Evolutionary conservation across 2,113 vertebrate species (phyloP).

Genomic region (Odontophorus gujanensis): DNA sequence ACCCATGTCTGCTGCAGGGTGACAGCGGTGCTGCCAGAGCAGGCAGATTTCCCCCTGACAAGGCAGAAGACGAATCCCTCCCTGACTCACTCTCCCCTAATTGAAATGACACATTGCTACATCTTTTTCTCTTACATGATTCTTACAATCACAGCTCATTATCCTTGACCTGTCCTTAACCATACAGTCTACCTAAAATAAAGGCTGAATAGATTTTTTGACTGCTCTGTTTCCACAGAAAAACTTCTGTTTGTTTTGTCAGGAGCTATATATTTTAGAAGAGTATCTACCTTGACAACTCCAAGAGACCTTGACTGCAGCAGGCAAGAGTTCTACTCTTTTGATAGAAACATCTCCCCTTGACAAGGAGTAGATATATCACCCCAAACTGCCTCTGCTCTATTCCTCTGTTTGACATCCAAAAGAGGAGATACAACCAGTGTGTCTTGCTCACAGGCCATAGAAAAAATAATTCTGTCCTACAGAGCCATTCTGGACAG

Average conservation of each 20-base stretch:
- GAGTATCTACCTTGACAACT: conserved; percentile 14
- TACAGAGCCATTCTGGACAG: background rate
- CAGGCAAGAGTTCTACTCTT: background rate
- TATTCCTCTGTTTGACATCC: conserved; percentile 1
- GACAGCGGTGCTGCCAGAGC: background rate
- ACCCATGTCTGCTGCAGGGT: fast-evolving
- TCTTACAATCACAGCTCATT: conserved; percentile 33
- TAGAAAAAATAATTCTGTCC: background rate
- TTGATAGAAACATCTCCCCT: conserved; percentile 22
- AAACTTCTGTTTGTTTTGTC: conserved; percentile 16
- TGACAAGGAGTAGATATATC: conserved; percentile 19
- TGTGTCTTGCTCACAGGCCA: background rate
- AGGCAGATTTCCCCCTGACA: background rate
- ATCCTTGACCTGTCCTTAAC: conserved; percentile 40
- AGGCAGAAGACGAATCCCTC: conserved; percentile 15
- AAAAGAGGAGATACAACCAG: background rate
- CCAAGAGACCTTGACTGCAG: conserved; percentile 23
- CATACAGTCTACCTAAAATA: background rate
- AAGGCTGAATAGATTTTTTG: conserved; percentile 15
- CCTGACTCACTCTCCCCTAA: background rate
- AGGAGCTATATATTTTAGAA: background rate
- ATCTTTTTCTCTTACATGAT: background rate
- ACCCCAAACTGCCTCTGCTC: background rate
- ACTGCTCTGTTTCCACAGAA: background rate
- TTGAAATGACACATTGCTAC: conserved; percentile 27